A percentile compares a stretch with the other conserved stretches of the same genome.
Conservation (phyloP, 2,888 invertebrate species). For the Shargacucullia verbasci region DNA sequence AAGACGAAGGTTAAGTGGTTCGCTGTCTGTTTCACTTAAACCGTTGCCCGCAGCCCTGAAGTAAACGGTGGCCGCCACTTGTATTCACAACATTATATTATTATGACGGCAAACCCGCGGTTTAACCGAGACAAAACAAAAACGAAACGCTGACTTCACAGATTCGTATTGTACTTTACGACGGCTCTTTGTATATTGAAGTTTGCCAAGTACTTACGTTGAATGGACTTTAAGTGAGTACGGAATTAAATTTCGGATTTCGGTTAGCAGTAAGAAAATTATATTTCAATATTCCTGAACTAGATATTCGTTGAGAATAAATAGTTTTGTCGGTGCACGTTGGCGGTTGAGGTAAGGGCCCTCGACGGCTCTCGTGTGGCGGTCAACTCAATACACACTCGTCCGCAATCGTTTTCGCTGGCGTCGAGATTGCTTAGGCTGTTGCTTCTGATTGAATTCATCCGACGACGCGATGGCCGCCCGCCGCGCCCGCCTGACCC, state of each 20-base stretch:
- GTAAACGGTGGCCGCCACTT: conserved; percentile 73
- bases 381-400: conserved; percentile 81
- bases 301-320: conserved; percentile 60
- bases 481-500: conserved; percentile 66
- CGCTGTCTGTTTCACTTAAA: conserved; percentile 84
- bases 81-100: conserved; percentile 75
- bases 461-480: conserved; percentile 63
- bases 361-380: conserved; percentile 72
- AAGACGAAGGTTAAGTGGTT: conserved; percentile 84
- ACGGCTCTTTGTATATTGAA: conserved; percentile 57
- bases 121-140: conserved; percentile 70
- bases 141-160: conserved; percentile 59
- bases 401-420: conserved; percentile 79
- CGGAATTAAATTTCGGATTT: conserved; percentile 50
- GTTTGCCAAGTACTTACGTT: conserved; percentile 53
- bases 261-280: conserved; percentile 47
- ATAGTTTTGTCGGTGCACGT: conserved; percentile 70
- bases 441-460: conserved; percentile 86
- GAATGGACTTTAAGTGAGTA: conserved; percentile 53
- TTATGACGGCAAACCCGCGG: conserved; percentile 68
- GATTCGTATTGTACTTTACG: conserved; percentile 63
- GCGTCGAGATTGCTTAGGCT: conserved; percentile 83
- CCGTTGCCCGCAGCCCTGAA: conserved; percentile 71
- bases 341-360: conserved; percentile 70
- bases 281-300: conserved; percentile 57